phyloP scores from a whole-genome alignment of 2,797 vertebrate species.

The Phylloscopus collybita region DNA sequence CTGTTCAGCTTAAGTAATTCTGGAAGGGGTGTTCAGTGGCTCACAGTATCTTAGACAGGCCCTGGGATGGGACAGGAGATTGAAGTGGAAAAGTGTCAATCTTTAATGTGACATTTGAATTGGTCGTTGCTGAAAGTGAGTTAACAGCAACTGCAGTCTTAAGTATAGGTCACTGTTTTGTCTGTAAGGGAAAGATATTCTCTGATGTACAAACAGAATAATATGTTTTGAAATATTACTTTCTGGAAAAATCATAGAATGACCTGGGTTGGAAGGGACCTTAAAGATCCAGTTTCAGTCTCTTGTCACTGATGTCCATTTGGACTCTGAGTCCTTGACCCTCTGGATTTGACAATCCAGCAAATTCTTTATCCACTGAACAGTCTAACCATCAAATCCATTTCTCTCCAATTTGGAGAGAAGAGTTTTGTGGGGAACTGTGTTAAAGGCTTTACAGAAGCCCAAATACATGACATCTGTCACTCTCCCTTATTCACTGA shows the following conservation, averaged over 20 bases:
- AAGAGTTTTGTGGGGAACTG: neutral
- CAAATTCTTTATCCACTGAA: neutral
- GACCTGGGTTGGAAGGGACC: neutral
- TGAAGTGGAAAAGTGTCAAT: neutral
- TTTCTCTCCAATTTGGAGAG: neutral
- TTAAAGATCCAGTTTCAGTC: neutral
- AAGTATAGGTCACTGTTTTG: neutral
- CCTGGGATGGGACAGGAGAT: neutral
- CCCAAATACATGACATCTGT: neutral
- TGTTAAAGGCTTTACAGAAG: neutral
- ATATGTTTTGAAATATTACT: neutral
- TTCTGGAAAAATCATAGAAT: neutral
- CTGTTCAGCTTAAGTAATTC: neutral
- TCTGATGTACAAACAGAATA: neutral
- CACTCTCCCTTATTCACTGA: no score
- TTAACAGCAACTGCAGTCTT: neutral
- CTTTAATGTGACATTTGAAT: neutral
- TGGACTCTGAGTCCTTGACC: neutral
- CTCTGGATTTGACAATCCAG: neutral
- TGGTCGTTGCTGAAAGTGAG: neutral
- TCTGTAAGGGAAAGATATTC: neutral
- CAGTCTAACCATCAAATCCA: neutral
- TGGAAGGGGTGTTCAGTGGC: neutral
- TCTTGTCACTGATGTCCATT: neutral
- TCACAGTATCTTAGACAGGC: neutral